Evolutionary conservation across 2,113 vertebrate genomes (phyloP).

Genomic region (Pyrgilauda ruficollis): DNA sequence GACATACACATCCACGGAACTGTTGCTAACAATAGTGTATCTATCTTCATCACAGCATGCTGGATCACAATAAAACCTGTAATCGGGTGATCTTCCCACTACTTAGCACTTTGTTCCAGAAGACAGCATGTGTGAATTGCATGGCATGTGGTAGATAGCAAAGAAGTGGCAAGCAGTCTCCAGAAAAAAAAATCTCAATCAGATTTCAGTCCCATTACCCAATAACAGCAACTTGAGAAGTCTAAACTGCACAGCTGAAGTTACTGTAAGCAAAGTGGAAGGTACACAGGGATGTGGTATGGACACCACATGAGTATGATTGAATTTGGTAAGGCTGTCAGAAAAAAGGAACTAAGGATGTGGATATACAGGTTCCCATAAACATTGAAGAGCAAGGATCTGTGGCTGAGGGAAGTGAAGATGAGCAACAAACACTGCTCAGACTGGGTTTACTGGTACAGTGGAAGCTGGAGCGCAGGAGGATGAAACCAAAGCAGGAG

Average conservation of each 20-base stretch:
- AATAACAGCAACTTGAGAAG: background rate
- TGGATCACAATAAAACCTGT: constrained; percentile 54
- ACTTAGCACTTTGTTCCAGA: constrained; percentile 27
- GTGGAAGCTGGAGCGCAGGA: rapidly evolving
- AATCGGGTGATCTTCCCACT: constrained; percentile 48
- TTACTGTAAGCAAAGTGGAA: background rate
- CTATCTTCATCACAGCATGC: background rate
- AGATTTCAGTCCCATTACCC: background rate
- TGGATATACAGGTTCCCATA: background rate
- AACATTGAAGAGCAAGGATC: background rate
- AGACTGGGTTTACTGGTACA: background rate
- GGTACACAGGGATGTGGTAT: background rate
- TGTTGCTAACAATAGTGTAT: constrained; percentile 22
- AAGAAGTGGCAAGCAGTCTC: constrained; percentile 29
- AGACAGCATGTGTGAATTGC: constrained; percentile 45
- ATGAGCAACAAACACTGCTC: background rate
- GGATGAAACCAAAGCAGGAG: background rate
- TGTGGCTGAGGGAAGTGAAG: background rate
- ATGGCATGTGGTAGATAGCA: constrained; percentile 8
- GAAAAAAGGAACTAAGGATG: background rate
- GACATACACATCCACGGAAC: background rate
- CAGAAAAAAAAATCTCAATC: constrained; percentile 40
- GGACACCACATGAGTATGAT: background rate
- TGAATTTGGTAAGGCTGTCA: background rate
- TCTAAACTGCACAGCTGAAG: background rate